Percentiles rank a stretch among this genome's conserved stretches.
phyloP scores from a whole-genome alignment of 2,888 invertebrate species.

The Tetranychus truncatus region DNA sequence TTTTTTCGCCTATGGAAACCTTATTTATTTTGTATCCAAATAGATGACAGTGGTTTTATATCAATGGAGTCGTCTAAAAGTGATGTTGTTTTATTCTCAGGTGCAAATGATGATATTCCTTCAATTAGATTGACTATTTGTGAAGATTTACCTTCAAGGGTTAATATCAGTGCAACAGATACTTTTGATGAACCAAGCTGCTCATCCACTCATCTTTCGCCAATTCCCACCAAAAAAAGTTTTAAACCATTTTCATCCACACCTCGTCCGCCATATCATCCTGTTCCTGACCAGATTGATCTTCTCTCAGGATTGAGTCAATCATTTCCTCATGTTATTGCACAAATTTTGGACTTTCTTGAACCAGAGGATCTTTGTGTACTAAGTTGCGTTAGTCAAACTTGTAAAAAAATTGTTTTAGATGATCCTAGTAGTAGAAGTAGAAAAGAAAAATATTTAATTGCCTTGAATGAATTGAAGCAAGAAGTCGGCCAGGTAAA shows the following conservation, averaged over 20 bases:
- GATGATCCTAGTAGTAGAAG: not conserved
- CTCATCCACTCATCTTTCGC: no score
- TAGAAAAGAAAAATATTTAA: not conserved
- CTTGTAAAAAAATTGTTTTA: not conserved
- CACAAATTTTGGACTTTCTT: not conserved
- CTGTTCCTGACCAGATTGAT: not conserved
- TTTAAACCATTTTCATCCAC: no score
- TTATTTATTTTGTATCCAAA: no score
- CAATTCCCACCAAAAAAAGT: no score
- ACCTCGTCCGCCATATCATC: no score
- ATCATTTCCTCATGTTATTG: conserved; percentile 6
- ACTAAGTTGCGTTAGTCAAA: not conserved
- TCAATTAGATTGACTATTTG: no score
- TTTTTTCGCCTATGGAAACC: no score
- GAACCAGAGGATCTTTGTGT: not conserved
- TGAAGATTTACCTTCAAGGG: no score
- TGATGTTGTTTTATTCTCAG: no score
- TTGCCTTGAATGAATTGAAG: not conserved
- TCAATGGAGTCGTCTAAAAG: no score
- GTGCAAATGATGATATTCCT: no score
- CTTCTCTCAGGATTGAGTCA: not conserved
- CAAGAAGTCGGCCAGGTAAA: not conserved
- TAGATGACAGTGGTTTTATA: no score
- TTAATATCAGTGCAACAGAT: not conserved
- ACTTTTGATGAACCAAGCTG: not conserved